Percentiles rank a stretch among this genome's conserved stretches.
Evolutionary conservation across 2,113 vertebrate genomes (phyloP).

Genomic region (Zingel zingel): DNA sequence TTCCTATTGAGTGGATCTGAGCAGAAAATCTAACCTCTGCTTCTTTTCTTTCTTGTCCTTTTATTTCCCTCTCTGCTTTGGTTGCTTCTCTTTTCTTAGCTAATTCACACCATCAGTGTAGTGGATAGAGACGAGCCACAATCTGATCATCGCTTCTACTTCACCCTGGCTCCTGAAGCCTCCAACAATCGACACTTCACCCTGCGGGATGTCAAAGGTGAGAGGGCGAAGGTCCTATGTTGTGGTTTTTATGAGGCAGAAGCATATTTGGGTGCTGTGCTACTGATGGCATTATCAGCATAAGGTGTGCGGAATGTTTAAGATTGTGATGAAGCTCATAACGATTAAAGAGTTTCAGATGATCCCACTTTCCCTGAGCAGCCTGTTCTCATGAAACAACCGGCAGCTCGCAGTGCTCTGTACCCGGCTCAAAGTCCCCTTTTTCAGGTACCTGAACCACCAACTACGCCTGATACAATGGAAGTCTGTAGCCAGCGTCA

Average conservation of each 20-base stretch:
- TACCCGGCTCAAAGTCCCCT: too few species aligned
- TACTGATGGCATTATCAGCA: background rate
- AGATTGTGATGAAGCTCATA: background rate
- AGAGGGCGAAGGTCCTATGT: slow-evolving; percentile 49
- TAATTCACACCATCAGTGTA: slow-evolving; percentile 98
- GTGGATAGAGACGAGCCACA: slow-evolving; percentile 96
- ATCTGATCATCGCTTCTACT: slow-evolving; percentile 93
- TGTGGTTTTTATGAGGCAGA: background rate
- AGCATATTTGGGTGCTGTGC: background rate
- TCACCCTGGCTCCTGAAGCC: slow-evolving; percentile 91
- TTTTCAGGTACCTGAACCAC: too few species aligned
- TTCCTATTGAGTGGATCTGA: slow-evolving; percentile 42
- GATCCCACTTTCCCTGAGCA: background rate
- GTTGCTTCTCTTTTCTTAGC: slow-evolving; percentile 76
- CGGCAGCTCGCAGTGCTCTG: too few species aligned
- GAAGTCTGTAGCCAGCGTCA: too few species aligned
- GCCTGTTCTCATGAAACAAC: too few species aligned
- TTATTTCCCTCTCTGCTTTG: slow-evolving; percentile 17
- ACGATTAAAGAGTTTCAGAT: background rate
- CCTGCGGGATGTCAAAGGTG: slow-evolving; percentile 94
- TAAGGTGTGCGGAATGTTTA: background rate
- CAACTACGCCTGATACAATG: too few species aligned
- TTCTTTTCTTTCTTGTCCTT: slow-evolving; percentile 16
- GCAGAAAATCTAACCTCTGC: slow-evolving; percentile 29
- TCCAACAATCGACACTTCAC: slow-evolving; percentile 92